Evolutionary conservation across 2,113 vertebrate species (phyloP), one percentile per base, ranked within the genome.

Genomic region (Thermophis baileyi): DNA sequence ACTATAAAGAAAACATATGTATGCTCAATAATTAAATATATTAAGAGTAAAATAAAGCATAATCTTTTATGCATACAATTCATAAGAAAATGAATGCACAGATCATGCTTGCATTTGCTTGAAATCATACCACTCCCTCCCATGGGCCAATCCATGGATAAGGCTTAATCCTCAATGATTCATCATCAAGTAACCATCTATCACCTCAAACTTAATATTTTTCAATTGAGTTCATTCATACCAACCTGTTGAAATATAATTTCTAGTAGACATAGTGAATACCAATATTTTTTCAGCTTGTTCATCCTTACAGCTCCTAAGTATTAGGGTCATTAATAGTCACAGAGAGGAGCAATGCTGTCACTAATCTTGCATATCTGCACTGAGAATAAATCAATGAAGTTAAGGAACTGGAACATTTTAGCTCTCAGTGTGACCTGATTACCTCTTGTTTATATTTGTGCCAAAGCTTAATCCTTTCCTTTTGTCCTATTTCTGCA

Each of bases 1-100:
- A 95, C 98, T 98, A 95, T 22, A 95, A 90, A 44, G 6, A 50
- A 40, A 91, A 88, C 14, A 0, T 16, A 54, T 30, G 53, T 8
- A 1, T 6, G 4, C 47, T 47, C 24, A 88, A 88, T 51, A 14
- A 49, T 69, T 88, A 20, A 46, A 88, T 3, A 6, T 11, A 55
- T 54, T 10, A 46, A 35, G 35, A 54, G 1, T 6, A 63, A 85
- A 69, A 51, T 27, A 47, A 88, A 49, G 47, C n/a, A 63, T 1
- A 51, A 18, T 81, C 49, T 89, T 46, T 27, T 53, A 89, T 27
- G 1, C 3, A 44, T 53, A 11, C 9, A 53, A 54, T 47, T 74
- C 49, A 55, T 46, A 81, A 85, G 22, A 92, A 81, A 81, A 54
- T 25, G 10, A 4, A 24, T 46, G 51, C 46, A 60, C 6, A 53